phyloP scores from a whole-genome alignment of 1,140 invertebrate species.

The Delia radicum region DNA sequence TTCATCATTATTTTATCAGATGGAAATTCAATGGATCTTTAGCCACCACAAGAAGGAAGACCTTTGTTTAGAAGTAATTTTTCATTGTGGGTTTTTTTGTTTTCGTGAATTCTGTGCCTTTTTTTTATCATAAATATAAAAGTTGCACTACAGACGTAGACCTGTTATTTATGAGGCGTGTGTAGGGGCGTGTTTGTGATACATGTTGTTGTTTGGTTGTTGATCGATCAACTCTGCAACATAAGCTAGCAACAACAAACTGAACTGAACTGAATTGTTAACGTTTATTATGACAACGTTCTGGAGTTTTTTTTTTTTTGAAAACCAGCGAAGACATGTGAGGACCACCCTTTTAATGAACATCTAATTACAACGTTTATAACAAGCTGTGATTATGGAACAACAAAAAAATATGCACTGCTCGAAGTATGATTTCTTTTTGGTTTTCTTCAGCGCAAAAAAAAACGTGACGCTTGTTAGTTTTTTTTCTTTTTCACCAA shows the following conservation, averaged over 20 bases:
- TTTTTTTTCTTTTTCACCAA: no score
- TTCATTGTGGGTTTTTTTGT: not conserved
- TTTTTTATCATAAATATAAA: no score
- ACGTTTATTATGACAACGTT: not conserved
- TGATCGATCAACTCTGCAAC: constrained; percentile 29
- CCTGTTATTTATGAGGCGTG: constrained; percentile 33
- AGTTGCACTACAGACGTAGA: not conserved
- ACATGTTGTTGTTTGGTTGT: constrained; percentile 9
- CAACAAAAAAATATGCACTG: no score
- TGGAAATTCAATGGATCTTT: not conserved
- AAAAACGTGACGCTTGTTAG: not conserved
- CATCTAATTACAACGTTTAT: constrained; percentile 33
- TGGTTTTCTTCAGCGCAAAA: not conserved
- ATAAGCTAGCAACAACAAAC: not conserved
- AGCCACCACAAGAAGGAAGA: not conserved
- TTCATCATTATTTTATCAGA: not conserved
- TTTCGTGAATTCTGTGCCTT: not conserved
- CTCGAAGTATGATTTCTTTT: not conserved
- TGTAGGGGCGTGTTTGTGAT: constrained; percentile 28
- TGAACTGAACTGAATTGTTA: not conserved
- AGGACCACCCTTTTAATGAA: constrained; percentile 33
- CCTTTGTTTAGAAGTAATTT: not conserved
- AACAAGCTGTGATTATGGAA: constrained; percentile 31
- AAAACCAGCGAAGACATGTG: constrained; percentile 26
- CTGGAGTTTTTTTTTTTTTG: not conserved